Conservation (phyloP, 2,888 invertebrate species). For the Panorpa germanica region DNA sequence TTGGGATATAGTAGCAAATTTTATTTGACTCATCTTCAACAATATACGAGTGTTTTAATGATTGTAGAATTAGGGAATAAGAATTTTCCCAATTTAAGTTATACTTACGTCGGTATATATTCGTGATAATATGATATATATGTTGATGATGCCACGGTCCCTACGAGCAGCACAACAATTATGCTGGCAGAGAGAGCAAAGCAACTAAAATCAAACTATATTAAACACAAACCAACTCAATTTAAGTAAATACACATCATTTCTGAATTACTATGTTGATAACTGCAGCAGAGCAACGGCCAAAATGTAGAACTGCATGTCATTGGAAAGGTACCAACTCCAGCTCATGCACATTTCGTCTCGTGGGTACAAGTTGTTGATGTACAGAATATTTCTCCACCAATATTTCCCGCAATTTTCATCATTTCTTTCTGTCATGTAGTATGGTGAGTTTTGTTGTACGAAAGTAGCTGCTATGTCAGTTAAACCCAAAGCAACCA, state of each 20-base stretch:
- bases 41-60: too few species aligned
- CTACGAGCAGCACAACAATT: slow-evolving; percentile 17
- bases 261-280: slow-evolving; percentile 23
- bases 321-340: slow-evolving; percentile 29
- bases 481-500: slow-evolving; percentile 21
- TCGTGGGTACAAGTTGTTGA: slow-evolving; percentile 25
- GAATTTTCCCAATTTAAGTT: too few species aligned
- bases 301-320: slow-evolving; percentile 27
- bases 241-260: slow-evolving; percentile 8
- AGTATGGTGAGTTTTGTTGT: slow-evolving; percentile 19
- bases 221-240: slow-evolving; percentile 7
- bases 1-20: too few species aligned
- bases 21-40: too few species aligned
- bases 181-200: slow-evolving; percentile 20
- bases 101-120: slow-evolving; percentile 25
- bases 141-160: slow-evolving; percentile 18
- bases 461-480: slow-evolving; percentile 21
- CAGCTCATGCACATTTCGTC: slow-evolving; percentile 28
- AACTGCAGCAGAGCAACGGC: slow-evolving; percentile 21
- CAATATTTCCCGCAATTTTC: slow-evolving; percentile 25
- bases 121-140: slow-evolving; percentile 21
- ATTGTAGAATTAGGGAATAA: too few species aligned
- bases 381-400: slow-evolving; percentile 30
- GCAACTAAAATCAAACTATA: slow-evolving; percentile 18
- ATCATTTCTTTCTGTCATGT: slow-evolving; percentile 20